Conservation (phyloP, 2,888 invertebrate genomes). For the Litoditis marina region DNA sequence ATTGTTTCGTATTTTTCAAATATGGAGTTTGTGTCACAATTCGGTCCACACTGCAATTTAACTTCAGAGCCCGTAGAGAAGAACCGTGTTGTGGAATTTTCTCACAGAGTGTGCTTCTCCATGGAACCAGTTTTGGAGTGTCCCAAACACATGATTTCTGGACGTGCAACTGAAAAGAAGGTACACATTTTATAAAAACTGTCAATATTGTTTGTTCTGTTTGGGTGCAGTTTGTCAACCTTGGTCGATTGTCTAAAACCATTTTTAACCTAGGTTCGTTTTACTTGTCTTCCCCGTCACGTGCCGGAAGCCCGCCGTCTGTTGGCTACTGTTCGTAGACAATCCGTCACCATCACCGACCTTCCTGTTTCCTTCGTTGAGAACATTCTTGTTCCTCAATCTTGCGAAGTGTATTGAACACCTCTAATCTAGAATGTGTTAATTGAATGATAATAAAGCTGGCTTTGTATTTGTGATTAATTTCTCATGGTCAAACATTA, state of each 20-base stretch:
- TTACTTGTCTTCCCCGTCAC: constrained; percentile 45
- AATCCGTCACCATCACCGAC: constrained; percentile 17
- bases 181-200: background rate
- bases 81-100: constrained; percentile 47
- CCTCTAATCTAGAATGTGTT: background rate
- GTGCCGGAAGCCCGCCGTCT: constrained; percentile 33
- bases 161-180: constrained; percentile 12
- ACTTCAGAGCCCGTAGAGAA: constrained; percentile 43
- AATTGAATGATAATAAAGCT: too few relatives aligned
- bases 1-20: too few relatives aligned
- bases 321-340: constrained; percentile 17
- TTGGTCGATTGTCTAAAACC: background rate
- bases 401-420: constrained; percentile 22
- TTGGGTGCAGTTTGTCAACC: background rate
- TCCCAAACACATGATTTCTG: constrained; percentile 21
- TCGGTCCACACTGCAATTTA: too few relatives aligned
- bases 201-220: background rate
- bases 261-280: constrained; percentile 27
- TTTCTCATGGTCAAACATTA: too few relatives aligned
- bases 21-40: too few relatives aligned
- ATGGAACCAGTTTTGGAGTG: constrained; percentile 45
- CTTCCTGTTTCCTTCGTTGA: constrained; percentile 29
- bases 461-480: too few relatives aligned
- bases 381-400: constrained; percentile 22
- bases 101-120: constrained; percentile 55